Evolutionary conservation across 2,113 vertebrate species (phyloP), one percentile per base, ranked within the genome.

Genomic region (Diphyllodes magnificus): DNA sequence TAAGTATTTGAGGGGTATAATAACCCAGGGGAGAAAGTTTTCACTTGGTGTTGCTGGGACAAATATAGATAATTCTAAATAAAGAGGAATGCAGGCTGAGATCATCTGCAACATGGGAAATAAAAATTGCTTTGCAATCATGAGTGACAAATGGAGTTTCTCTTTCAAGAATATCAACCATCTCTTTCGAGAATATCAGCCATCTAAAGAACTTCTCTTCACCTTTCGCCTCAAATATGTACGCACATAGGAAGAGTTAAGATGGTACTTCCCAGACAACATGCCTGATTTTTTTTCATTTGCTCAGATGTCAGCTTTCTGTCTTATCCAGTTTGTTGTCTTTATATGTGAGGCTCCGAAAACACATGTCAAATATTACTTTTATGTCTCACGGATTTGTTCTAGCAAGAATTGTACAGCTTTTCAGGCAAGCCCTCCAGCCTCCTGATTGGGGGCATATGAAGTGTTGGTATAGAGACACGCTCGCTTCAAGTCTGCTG

Each of bases 31-130:
- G 63, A 82, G 61, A 78, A 89, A 56, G 49, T 60, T 85, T 76
- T 81, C 35, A 31, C 24, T 28, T 76, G 20, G 10, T 94, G 70
- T 66, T 85, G n/a, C 70, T 79, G 63, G 53, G 57, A 79, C 73
- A 94, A 93, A 68, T 75, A 76, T 7, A 85, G 82, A 84, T 79
- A 70, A 72, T 86, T 30, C 83, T 84, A 79, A 78, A 82, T 75
- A 49, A 85, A 82, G 61, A 89, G 18, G 53, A 93, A 53, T 68
- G 40, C 56, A 80, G 70, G 42, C 57, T 76, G 59, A 86, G 54
- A 86, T 82, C 15, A 40, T 80, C 75, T 80, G 53, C 75, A 82
- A 28, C 20, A 35, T 12, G 30, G 81, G 51, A 89, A 92, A 81
- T 63, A 61, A 81, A 87, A 91, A 73, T 44, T 78, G 50, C 35